Evolutionary conservation across 2,113 vertebrate genomes (phyloP), one percentile per base, ranked within the genome.

Genomic region (Gallinago paraguaiae): DNA sequence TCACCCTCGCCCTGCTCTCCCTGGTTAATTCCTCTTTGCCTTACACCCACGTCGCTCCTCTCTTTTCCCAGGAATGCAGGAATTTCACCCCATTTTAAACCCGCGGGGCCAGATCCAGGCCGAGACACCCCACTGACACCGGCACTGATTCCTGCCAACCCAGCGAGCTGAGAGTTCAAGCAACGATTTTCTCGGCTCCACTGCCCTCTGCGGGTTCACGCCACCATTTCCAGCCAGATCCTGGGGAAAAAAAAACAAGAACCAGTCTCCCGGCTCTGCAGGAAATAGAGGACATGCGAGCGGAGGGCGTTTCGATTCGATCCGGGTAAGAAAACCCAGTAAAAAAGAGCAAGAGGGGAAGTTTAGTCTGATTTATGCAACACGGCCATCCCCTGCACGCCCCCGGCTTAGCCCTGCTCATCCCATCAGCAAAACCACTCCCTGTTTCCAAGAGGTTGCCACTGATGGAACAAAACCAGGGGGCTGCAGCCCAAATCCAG

Each of bases 161-260:
- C 35, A 3, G 61, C 30, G 41, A 80, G n/a, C 0, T 0, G 25
- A 7, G 78, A 46, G 48, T 11, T 5, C 50, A 72, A 59, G 78
- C 75, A 85, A 61, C 0, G 41, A 96, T 97, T 78, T 70, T 74
- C 92, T 95, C 56, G 2, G 91, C 65, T 97, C 89, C 96, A 95
- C 77, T 11, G 96, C 95, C 96, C 96, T 96, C 95, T 95, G 83
- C 24, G 95, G 96, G 96, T 81, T 77, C 45, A n/a, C 0, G 6
- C 39, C 67, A 56, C 92, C 48, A 67, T 74, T 91, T 90, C 88
- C 83, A 92, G 91, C 70, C 33, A 7, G 22, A 43, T 54, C n/a
- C 19, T 6, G 0, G 57, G 61, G 28, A 71, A 75, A 93, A 56
- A 74, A 93, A 54, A 43, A 15, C 41, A 13, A 43, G 14, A 11